These are phyloP conservation scores for Sparus aurata DNA, from an alignment of 2,797 vertebrate genomes.

Conservation along the genomic window DNA sequence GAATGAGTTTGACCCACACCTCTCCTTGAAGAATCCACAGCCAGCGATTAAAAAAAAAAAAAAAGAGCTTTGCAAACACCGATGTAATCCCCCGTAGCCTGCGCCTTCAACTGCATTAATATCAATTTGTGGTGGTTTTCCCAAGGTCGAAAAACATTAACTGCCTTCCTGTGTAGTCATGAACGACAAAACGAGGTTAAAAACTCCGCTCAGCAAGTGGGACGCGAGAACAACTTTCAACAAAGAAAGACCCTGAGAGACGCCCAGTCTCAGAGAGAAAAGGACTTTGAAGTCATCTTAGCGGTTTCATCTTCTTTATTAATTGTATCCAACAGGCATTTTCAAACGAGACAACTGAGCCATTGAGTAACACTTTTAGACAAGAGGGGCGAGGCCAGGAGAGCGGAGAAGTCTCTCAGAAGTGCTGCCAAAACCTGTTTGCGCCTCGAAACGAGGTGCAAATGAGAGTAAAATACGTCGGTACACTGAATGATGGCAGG, in stretches of 20 bases:
- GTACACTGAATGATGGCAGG: not conserved
- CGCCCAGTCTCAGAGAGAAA: constrained; percentile 15
- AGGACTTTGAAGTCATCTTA: constrained; percentile 56
- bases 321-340: constrained; percentile 70
- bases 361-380: constrained; percentile 43
- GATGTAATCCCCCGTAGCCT: constrained; percentile 12
- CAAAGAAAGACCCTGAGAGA: constrained; percentile 19
- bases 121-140: constrained; percentile 36
- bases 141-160: constrained; percentile 39
- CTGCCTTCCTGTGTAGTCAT: constrained; percentile 11
- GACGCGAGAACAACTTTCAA: constrained; percentile 22
- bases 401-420: constrained; percentile 51
- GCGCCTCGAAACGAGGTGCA: constrained; percentile 31
- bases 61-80: constrained; percentile 12
- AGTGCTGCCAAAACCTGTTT: constrained; percentile 49
- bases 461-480: constrained; percentile 44
- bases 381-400: constrained; percentile 23
- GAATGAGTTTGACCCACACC: constrained; percentile 52
- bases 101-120: constrained; percentile 27
- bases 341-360: constrained; percentile 52
- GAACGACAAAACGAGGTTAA: constrained; percentile 28
- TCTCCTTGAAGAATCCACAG: constrained; percentile 46
- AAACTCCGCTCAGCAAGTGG: constrained; percentile 31
- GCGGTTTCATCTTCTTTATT: constrained; percentile 62
- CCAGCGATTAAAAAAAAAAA: not conserved